phyloP scores from a whole-genome alignment of 2,797 vertebrate species.

The Aplochiton taeniatus region DNA sequence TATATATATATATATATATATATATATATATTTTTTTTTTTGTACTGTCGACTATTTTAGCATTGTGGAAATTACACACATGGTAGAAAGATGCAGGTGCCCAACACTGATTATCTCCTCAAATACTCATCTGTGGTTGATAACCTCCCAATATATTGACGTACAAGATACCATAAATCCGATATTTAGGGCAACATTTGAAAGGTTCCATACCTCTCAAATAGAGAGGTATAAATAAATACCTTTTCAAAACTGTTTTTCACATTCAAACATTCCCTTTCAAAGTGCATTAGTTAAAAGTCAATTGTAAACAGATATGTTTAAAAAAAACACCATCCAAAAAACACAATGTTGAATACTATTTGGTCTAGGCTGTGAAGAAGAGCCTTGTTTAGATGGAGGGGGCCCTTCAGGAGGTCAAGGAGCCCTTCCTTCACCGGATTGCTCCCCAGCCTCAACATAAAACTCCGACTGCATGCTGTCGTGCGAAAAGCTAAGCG shows the following conservation, averaged over 20 bases:
- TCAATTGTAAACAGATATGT: not conserved
- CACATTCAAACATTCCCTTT: not conserved
- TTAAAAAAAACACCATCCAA: not conserved
- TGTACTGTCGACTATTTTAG: slow-evolving; percentile 14
- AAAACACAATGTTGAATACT: not conserved
- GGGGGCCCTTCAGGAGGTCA: slow-evolving; percentile 62
- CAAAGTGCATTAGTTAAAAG: not conserved
- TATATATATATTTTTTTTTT: too few species aligned
- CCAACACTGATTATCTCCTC: too few species aligned
- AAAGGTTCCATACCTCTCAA: not conserved
- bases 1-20: too few species aligned
- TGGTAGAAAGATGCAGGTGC: too few species aligned
- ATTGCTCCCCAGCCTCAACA: slow-evolving; percentile 69
- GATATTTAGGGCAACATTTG: not conserved
- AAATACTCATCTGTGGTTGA: too few species aligned
- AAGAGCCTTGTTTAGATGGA: too few species aligned
- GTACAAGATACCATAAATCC: not conserved
- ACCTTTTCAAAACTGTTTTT: not conserved
- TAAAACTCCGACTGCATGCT: slow-evolving; percentile 75
- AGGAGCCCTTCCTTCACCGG: slow-evolving; percentile 66
- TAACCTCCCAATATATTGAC: too few species aligned
- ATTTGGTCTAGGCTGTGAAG: not conserved
- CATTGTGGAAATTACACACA: too few species aligned
- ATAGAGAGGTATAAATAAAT: too few species aligned
- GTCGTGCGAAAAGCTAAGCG: slow-evolving; percentile 60